Evolutionary conservation across 2,113 vertebrate genomes (phyloP), one percentile per base, ranked within the genome.

Genomic region (Cervus canadensis): DNA sequence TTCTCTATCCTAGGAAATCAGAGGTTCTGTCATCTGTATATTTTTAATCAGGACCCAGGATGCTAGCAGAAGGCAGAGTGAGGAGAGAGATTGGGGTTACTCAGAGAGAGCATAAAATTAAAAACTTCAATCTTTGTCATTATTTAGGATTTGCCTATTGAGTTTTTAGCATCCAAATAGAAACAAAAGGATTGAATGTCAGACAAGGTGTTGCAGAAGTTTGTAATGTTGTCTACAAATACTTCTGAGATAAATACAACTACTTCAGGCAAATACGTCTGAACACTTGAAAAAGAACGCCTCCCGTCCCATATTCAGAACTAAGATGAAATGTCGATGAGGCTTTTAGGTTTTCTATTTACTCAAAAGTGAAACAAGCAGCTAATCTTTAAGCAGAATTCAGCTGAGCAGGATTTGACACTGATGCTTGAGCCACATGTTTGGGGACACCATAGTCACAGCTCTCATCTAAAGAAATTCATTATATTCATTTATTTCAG

Each of bases 361-460:
- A 87, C 79, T 94, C 81, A 92, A 94, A 92, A 96, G 89, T 57
- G 91, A 84, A 95, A 85, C 17, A 67, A 95, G 59, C 19, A n/a
- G 25, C n/a, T 93, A 16, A 94, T 87, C 74, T 94, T 74, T 33
- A 87, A 86, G 33, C 1, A 17, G 52, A 91, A 19, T 62, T 88
- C 33, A 94, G 5, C 8, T 4, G 36, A 85, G 50, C 57, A 62
- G 59, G 26, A 67, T 60, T 30, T 82, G 96, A 89, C 48, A 67
- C 4, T 3, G 36, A 94, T 57, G 40, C 21, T 79, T 82, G 43
- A 78, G 90, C 57, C 60, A 10, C 26, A 4, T 33, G 36, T 67
- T 60, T 86, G 16, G 48, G 91, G 54, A 96, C n/a, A 67, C 15
- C 28, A 67, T 40, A 92, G 40, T 57, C 7, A 1, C 6, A 16